These are phyloP conservation scores for Amphipoea oculea DNA, from an alignment of 2,888 invertebrate species.

Conservation along the genomic window DNA sequence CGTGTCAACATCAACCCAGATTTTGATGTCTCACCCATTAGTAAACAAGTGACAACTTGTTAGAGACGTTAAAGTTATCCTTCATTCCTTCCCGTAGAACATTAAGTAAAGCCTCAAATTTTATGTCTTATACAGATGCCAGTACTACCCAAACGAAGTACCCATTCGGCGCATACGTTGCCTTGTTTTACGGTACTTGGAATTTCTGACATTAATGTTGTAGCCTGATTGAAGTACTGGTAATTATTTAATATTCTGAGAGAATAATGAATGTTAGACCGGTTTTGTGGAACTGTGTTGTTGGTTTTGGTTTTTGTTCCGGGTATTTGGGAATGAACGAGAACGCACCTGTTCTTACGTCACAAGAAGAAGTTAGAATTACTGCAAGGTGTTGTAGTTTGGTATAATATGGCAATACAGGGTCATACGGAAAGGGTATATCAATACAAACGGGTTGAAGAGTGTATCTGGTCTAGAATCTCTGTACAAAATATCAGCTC, in stretches of 20 bases:
- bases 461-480: no score
- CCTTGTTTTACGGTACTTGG: constrained; percentile 56
- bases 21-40: constrained; percentile 54
- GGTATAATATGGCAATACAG: no score
- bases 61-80: constrained; percentile 53
- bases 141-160: constrained; percentile 56
- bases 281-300: background rate
- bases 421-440: no score
- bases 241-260: constrained; percentile 53
- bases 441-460: no score
- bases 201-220: constrained; percentile 56
- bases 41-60: constrained; percentile 62
- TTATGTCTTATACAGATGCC: constrained; percentile 68
- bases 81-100: constrained; percentile 40
- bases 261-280: constrained; percentile 24
- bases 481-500: no score
- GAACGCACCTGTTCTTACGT: background rate
- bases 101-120: constrained; percentile 63
- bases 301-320: background rate
- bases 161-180: constrained; percentile 65
- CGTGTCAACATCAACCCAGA: constrained; percentile 52
- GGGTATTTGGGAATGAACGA: background rate
- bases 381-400: background rate
- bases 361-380: no score
- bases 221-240: constrained; percentile 49